Evolutionary conservation across 2,113 vertebrate genomes (phyloP).

Genomic region (Pterophyllum scalare): DNA sequence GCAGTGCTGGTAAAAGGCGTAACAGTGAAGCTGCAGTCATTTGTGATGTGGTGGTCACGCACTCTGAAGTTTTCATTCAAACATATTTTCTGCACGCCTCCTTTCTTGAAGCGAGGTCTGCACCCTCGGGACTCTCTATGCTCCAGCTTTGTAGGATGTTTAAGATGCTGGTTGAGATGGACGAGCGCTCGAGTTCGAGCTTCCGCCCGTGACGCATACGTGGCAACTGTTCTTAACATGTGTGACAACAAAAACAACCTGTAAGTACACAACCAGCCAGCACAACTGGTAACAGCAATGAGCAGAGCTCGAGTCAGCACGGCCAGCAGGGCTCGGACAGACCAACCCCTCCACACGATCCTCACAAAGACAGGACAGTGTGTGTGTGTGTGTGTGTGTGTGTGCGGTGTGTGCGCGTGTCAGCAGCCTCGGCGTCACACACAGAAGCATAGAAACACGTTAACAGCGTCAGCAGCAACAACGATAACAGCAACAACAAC

Average conservation of each 20-base stretch:
- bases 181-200: not conserved
- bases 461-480: slow-evolving; percentile 46
- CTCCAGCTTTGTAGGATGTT: too few relatives aligned
- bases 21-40: not conserved
- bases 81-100: not conserved
- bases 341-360: fast-evolving
- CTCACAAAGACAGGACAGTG: not conserved
- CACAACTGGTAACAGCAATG: not conserved
- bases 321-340: too few relatives aligned
- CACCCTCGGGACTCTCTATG: not conserved
- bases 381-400: not conserved
- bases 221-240: not conserved
- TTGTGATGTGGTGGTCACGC: not conserved
- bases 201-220: not conserved
- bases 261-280: not conserved
- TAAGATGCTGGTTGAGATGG: too few relatives aligned
- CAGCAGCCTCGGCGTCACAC: slow-evolving; percentile 29
- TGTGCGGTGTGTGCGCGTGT: not conserved
- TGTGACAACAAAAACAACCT: not conserved
- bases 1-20: not conserved
- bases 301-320: not conserved
- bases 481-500: slow-evolving; percentile 22
- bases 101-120: not conserved
- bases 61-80: not conserved
- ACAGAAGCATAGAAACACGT: slow-evolving; percentile 53